Base-by-base conservation (phyloP, 2,888 invertebrate species). In the Leucania comma region DNA sequence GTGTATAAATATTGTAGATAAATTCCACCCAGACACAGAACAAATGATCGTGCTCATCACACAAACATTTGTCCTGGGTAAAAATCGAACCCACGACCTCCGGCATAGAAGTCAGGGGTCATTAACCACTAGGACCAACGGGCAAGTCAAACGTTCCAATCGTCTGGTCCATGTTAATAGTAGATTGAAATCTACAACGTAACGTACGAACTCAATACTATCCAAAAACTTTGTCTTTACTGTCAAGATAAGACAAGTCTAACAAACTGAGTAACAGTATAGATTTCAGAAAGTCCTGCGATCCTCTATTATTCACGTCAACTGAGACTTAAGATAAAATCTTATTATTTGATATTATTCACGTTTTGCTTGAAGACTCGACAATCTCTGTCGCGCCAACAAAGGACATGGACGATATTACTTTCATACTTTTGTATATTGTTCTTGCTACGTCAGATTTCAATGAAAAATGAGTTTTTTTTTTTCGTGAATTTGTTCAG, bases 391-490 rank as follows among this genome's bases (percentile, higher is more conserved):
- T 62, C 50, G 26, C 8, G 20, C 29, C 5, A 66, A 54, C 62
- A 70, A 71, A 63, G 54, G 53, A 46, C 17, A 17, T 24, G 29
- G 60, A 58, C 35, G 46, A 14, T 29, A 61, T 60, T 53, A 72
- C 42, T 62, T 48, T 38, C 58, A 74, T 66, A 53, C 51, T 64
- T 62, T 64, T 74, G 46, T 60, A 26, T 35, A 60, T 35, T 72
- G 46, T 72, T 74, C 62, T 74, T 26, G 32, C 9, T 14, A 9
- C 12, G 46, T 1, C 22, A 51, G 42, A 26, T 58, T 72, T 75
- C 54, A 65, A 75, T 64, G 46, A 75, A 65, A 64, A 74, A 74
- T 46, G 42, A 46, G 17, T 20, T 17, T 20, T 38, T 42, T 42
- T 42, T 12, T 54, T 54, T 32, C 14, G 24, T 58, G 50, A 48